Evolutionary conservation across 1,140 invertebrate species (phyloP).

Genomic region (Trigoniulus corallinus): DNA sequence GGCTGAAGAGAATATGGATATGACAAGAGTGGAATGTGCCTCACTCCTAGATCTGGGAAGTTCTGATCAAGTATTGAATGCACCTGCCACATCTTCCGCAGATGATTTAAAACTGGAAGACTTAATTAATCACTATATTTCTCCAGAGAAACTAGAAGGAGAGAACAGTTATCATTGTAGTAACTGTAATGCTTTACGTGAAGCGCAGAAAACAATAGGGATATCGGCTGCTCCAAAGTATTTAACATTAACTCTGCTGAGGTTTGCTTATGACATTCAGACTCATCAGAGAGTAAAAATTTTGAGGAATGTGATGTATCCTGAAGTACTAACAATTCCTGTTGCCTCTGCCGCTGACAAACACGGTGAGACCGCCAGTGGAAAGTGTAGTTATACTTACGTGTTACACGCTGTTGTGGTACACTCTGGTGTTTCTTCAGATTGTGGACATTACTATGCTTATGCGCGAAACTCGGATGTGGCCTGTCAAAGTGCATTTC

Average conservation of each 20-base stretch:
- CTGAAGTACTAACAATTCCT: conserved; percentile 21
- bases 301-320: conserved; percentile 25
- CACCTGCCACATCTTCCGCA: not conserved
- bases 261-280: conserved; percentile 58
- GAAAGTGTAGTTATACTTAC: conserved; percentile 28
- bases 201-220: conserved; percentile 52
- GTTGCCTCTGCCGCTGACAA: not conserved
- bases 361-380: conserved; percentile 2
- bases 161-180: conserved; percentile 69
- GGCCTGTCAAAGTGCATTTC: not conserved
- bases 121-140: conserved; percentile 53
- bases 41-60: not conserved
- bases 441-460: conserved; percentile 74
- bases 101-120: conserved; percentile 31
- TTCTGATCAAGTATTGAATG: no score
- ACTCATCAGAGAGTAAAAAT: conserved; percentile 50
- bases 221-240: conserved; percentile 52
- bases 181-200: conserved; percentile 49
- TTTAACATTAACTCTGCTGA: conserved; percentile 59
- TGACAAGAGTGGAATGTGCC: not conserved
- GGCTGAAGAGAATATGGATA: not conserved
- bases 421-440: conserved; percentile 59
- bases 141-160: conserved; percentile 53
- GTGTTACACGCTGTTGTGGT: conserved; percentile 62
- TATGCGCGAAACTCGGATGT: conserved; percentile 37